A percentile compares a stretch with the other conserved stretches of the same genome.
phyloP scores from a whole-genome alignment of 2,797 vertebrate species.

The Xiphophorus birchmanni region DNA sequence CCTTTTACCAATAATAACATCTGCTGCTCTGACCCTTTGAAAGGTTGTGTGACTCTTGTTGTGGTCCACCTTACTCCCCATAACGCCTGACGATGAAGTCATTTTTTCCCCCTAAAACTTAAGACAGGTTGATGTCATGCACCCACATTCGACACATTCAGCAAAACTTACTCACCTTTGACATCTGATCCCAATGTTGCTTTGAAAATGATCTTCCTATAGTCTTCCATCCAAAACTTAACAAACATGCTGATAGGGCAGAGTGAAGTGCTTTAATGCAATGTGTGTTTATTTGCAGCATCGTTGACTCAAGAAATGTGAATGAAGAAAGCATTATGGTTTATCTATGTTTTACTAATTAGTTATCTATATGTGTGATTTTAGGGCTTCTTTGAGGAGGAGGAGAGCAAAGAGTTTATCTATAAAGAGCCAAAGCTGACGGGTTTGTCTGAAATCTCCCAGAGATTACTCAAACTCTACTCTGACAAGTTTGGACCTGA shows the following conservation, averaged over 20 bases:
- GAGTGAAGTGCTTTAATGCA: conserved; percentile 59
- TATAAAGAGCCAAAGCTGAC: conserved; percentile 99
- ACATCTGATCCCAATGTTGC: conserved; percentile 43
- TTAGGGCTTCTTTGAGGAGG: conserved; percentile 98
- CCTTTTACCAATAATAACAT: conserved; percentile 70
- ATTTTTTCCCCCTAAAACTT: conserved; percentile 27
- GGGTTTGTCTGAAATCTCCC: conserved; percentile 96
- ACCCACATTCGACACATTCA: conserved; percentile 7
- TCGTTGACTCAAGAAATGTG: conserved; percentile 23
- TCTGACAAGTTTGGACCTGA: conserved; percentile 98
- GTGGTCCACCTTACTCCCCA: conserved; percentile 60
- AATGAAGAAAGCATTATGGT: conserved; percentile 25
- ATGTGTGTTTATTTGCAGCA: conserved; percentile 3
- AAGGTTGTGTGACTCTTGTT: conserved; percentile 62
- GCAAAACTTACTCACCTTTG: conserved; percentile 53
- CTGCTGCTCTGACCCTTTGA: conserved; percentile 45
- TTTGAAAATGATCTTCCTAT: conserved; percentile 49
- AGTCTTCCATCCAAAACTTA: conserved; percentile 48
- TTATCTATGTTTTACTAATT: conserved; percentile 15
- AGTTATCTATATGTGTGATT: conserved; percentile 31
- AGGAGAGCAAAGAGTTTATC: conserved; percentile 98
- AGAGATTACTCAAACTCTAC: conserved; percentile 95
- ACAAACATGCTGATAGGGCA: conserved; percentile 31
- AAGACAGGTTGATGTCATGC: conserved; percentile 20
- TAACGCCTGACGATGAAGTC: conserved; percentile 42